These are phyloP conservation scores for Ctenochaetus hawaiiensis DNA, from an alignment of 2,797 vertebrate species.

Conservation along the genomic window DNA sequence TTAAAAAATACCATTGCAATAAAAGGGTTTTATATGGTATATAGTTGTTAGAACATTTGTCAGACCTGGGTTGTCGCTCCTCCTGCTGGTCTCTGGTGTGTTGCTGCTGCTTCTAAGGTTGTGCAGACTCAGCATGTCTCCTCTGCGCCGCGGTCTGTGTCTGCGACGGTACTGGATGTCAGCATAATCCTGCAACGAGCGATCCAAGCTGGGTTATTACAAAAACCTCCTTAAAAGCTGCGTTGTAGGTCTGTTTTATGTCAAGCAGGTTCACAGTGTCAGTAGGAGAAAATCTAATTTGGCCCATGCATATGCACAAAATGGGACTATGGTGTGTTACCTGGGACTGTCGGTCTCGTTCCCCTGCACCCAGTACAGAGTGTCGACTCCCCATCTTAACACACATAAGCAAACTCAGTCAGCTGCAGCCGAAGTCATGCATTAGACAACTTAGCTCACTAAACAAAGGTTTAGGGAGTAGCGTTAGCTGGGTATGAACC, in stretches of 20 bases:
- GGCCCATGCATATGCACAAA: conserved; percentile 44
- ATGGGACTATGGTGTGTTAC: conserved; percentile 63
- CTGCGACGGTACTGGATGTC: conserved; percentile 98
- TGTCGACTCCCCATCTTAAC: conserved; percentile 87
- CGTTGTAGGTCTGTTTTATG: conserved; percentile 1
- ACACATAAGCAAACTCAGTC: conserved; percentile 72
- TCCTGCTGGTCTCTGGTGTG: conserved; percentile 91
- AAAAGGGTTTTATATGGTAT: background rate
- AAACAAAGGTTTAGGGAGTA: conserved; percentile 33
- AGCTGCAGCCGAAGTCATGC: conserved; percentile 55
- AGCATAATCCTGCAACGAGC: conserved; percentile 93
- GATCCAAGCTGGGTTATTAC: conserved; percentile 21
- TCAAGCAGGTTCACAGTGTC: conserved; percentile 5
- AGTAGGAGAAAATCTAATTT: conserved; percentile 20
- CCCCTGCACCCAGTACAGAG: conserved; percentile 82
- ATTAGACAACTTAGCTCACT: conserved; percentile 27
- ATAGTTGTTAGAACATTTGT: conserved; percentile 2
- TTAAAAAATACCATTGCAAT: background rate
- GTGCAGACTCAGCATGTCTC: conserved; percentile 91
- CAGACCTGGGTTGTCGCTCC: conserved; percentile 90
- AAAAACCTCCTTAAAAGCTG: background rate
- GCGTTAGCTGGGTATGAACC: conserved; percentile 15
- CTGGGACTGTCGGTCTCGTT: conserved; percentile 86
- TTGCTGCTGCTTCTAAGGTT: conserved; percentile 91
- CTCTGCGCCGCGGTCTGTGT: conserved; percentile 93